phyloP scores from a whole-genome alignment of 1,140 invertebrate species.

The Parasteatoda tepidariorum region DNA sequence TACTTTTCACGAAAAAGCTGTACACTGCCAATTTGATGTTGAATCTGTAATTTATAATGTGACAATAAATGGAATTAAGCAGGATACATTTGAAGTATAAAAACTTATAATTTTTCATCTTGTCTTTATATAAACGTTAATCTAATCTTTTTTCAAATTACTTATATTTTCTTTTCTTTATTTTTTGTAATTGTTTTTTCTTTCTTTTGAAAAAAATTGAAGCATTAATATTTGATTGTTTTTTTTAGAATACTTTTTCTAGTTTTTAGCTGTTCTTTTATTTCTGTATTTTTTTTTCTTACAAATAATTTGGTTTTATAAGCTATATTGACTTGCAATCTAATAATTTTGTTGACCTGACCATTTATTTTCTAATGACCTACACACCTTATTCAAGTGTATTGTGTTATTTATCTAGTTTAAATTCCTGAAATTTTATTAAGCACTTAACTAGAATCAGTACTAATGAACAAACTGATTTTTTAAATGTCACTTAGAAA shows the following conservation, averaged over 20 bases:
- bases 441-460: too few relatives aligned
- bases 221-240: neutral
- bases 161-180: neutral
- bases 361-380: too few relatives aligned
- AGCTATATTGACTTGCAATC: too few relatives aligned
- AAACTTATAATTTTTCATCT: neutral
- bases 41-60: slow-evolving; percentile 22
- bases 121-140: neutral
- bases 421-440: too few relatives aligned
- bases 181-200: neutral
- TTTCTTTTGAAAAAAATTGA: neutral
- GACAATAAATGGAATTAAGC: slow-evolving; percentile 47
- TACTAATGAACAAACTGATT: too few relatives aligned
- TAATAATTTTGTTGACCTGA: too few relatives aligned
- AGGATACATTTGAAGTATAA: slow-evolving; percentile 26
- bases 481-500: too few relatives aligned
- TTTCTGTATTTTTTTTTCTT: neutral
- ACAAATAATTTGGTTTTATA: neutral
- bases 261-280: neutral
- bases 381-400: too few relatives aligned
- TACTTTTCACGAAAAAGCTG: slow-evolving; percentile 6
- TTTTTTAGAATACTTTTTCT: neutral
- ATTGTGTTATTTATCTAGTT: too few relatives aligned
- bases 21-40: slow-evolving; percentile 32
- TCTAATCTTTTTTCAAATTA: neutral